Conservation (phyloP, 1,140 invertebrate genomes). For the Hermatobates lingyangjiaoensis region DNA sequence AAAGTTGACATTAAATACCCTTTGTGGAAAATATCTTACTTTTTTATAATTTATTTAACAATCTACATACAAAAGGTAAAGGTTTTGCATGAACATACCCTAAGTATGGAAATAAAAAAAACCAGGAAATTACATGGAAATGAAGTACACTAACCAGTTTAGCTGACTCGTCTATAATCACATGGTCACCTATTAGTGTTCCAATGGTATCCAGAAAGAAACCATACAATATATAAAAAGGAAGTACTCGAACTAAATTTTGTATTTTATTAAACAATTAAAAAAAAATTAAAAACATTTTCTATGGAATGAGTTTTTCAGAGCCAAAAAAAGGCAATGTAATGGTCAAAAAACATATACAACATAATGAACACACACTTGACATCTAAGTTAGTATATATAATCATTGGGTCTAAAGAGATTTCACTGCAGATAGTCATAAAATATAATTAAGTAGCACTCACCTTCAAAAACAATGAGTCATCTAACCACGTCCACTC, state of each 20-base stretch:
- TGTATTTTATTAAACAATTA: too few species aligned
- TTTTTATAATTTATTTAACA: slow-evolving; percentile 7
- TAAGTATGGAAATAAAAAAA: too few species aligned
- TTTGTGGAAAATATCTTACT: neutral
- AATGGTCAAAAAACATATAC: slow-evolving; percentile 9
- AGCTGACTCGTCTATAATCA: too few species aligned
- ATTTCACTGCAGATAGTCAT: neutral
- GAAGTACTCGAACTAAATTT: too few species aligned
- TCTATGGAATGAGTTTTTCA: slow-evolving; percentile 12
- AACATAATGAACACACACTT: slow-evolving; percentile 14
- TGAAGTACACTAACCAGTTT: too few species aligned
- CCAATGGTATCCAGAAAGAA: too few species aligned
- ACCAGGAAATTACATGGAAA: too few species aligned
- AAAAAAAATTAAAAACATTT: neutral
- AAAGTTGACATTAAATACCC: neutral
- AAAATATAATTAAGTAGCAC: slow-evolving; percentile 7
- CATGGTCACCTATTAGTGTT: too few species aligned
- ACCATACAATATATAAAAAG: too few species aligned
- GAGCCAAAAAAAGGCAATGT: slow-evolving; percentile 6
- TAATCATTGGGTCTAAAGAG: neutral
- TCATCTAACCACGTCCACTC: neutral
- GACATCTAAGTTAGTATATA: slow-evolving; percentile 11
- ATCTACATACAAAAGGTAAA: neutral
- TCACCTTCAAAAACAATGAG: slow-evolving; percentile 1
- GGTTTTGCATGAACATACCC: too few species aligned